A percentile compares a stretch with the other conserved stretches of the same genome.
Evolutionary conservation across 2,113 vertebrate species (phyloP).

Genomic region (Sinocyclocheilus anophthalmus): DNA sequence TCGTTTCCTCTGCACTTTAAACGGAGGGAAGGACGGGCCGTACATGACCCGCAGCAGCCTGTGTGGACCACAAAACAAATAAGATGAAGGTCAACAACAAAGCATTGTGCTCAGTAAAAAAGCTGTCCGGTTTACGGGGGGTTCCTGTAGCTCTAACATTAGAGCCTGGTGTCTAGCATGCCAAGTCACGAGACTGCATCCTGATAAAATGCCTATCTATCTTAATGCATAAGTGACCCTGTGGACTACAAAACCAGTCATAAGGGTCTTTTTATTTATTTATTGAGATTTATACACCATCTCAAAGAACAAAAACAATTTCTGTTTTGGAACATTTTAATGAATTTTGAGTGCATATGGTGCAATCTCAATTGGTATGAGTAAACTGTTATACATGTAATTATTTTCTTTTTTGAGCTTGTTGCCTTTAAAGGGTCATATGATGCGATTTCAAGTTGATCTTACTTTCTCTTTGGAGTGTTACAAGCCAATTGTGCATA

Average conservation of each 20-base stretch:
- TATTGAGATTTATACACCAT: too few species aligned
- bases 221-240: background rate
- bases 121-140: background rate
- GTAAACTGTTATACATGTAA: background rate
- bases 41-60: constrained; percentile 88
- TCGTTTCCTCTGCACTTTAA: constrained; percentile 89
- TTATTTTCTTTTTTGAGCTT: background rate
- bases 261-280: too few species aligned
- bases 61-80: constrained; percentile 37
- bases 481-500: too few species aligned
- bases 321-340: background rate
- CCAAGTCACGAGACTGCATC: background rate
- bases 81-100: background rate
- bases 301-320: background rate
- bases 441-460: too few species aligned
- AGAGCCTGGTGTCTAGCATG: background rate
- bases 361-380: background rate
- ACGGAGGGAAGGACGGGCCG: constrained; percentile 87
- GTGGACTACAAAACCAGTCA: too few species aligned
- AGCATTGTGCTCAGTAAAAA: background rate
- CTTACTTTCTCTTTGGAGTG: too few species aligned
- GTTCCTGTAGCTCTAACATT: too few species aligned
- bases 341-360: background rate
- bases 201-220: background rate
- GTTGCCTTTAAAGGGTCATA: background rate